A percentile compares a stretch with the other conserved stretches of the same genome.
Evolutionary conservation across 2,888 invertebrate species (phyloP).

Genomic region (Epiblema foenella): DNA sequence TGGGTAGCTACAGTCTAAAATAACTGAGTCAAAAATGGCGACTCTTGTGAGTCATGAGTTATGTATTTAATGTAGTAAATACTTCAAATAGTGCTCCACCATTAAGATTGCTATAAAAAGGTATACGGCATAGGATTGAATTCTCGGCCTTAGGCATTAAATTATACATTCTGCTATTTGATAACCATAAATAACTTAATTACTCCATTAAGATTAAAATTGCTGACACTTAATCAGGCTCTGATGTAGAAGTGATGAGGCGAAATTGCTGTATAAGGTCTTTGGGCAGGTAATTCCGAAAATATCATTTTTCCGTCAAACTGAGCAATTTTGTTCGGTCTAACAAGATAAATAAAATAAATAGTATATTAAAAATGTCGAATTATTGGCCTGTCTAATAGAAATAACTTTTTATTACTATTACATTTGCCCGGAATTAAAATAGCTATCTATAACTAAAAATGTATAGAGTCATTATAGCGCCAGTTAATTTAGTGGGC

Average conservation of each 20-base stretch:
- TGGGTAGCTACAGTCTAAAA: conserved; percentile 25
- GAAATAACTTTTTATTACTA: too few relatives aligned
- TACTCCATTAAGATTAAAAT: conserved; percentile 30
- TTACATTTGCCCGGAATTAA: too few relatives aligned
- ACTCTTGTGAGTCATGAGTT: not conserved
- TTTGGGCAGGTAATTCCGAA: too few relatives aligned
- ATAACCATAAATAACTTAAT: conserved; percentile 32
- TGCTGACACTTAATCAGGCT: conserved; percentile 13
- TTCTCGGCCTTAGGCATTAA: not conserved
- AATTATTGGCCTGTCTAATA: too few relatives aligned
- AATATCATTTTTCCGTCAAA: too few relatives aligned
- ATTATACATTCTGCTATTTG: conserved; percentile 38
- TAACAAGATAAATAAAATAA: too few relatives aligned
- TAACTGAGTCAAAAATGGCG: conserved; percentile 5
- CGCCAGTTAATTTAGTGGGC: too few relatives aligned
- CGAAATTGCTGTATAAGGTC: not conserved
- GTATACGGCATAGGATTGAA: conserved; percentile 33
- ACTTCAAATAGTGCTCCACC: conserved; percentile 43
- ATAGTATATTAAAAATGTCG: too few relatives aligned
- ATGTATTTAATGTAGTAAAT: conserved; percentile 25
- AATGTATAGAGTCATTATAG: too few relatives aligned
- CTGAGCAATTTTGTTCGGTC: too few relatives aligned
- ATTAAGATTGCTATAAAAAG: conserved; percentile 46
- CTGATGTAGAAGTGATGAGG: conserved; percentile 7
- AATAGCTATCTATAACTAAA: too few relatives aligned